Evolutionary conservation across 2,113 vertebrate genomes (phyloP).

Genomic region (Paramisgurnus dabryanus): DNA sequence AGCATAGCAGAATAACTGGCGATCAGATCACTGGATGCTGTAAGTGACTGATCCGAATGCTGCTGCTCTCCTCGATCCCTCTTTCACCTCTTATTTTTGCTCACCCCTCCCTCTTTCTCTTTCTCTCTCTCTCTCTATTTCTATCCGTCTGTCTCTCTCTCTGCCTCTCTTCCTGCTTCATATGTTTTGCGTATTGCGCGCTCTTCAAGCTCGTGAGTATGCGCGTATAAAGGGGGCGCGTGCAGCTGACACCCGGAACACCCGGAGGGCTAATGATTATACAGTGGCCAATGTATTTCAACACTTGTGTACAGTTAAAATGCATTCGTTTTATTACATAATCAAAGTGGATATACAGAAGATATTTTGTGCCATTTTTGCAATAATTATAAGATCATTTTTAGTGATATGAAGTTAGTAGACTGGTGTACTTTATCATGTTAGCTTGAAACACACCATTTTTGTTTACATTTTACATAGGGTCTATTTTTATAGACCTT

Average conservation of each 20-base stretch:
- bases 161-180: constrained; percentile 29
- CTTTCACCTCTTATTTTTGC: constrained; percentile 59
- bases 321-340: too few species aligned
- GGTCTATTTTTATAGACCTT: too few species aligned
- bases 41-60: constrained; percentile 34
- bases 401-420: too few species aligned
- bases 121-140: constrained; percentile 48
- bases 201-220: neutral
- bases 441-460: too few species aligned
- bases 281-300: neutral
- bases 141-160: constrained; percentile 39
- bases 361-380: too few species aligned
- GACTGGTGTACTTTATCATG: too few species aligned
- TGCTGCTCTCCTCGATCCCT: constrained; percentile 40
- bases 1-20: constrained; percentile 36
- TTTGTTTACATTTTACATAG: too few species aligned
- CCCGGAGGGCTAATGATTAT: neutral
- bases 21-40: constrained; percentile 11
- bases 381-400: too few species aligned
- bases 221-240: too few species aligned
- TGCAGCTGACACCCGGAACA: constrained; percentile 4
- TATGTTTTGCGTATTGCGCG: constrained; percentile 7
- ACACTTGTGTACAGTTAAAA: too few species aligned
- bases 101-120: constrained; percentile 29
- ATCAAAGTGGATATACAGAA: too few species aligned